Evolutionary conservation across 2,113 vertebrate species (phyloP).

Genomic region (Ptilorrhoa leucosticta): DNA sequence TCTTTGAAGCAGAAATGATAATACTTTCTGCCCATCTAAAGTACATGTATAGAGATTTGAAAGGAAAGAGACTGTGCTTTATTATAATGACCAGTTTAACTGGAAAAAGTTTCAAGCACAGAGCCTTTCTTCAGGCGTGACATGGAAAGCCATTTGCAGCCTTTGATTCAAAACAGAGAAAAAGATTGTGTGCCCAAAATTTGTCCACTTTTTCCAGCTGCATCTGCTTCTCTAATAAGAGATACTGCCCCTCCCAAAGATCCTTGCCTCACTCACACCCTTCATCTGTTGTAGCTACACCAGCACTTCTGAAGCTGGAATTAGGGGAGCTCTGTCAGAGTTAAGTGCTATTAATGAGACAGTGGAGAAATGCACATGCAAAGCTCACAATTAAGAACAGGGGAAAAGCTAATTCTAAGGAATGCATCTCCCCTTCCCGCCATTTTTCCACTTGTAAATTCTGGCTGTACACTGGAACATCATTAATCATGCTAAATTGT

Average conservation of each 20-base stretch:
- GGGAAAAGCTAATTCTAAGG: neutral
- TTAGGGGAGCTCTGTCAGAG: neutral
- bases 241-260: neutral
- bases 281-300: neutral
- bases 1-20: neutral
- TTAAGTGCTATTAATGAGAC: neutral
- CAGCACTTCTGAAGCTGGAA: neutral
- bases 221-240: neutral
- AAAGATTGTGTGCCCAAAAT: neutral
- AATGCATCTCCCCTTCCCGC: neutral
- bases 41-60: neutral
- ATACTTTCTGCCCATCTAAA: neutral
- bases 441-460: slow-evolving; percentile 6
- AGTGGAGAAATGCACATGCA: neutral
- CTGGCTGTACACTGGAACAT: slow-evolving; percentile 1
- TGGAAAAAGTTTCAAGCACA: neutral
- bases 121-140: neutral
- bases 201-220: slow-evolving; percentile 3
- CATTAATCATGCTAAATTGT: slow-evolving; percentile 25
- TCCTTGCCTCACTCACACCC: neutral
- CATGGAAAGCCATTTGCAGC: neutral
- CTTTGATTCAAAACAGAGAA: neutral
- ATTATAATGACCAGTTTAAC: neutral
- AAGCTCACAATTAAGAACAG: neutral
- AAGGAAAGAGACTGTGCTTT: neutral